Percentiles rank a stretch among this genome's conserved stretches.
Evolutionary conservation across 2,888 invertebrate genomes (phyloP).

Genomic region (Apotomis turbidana): DNA sequence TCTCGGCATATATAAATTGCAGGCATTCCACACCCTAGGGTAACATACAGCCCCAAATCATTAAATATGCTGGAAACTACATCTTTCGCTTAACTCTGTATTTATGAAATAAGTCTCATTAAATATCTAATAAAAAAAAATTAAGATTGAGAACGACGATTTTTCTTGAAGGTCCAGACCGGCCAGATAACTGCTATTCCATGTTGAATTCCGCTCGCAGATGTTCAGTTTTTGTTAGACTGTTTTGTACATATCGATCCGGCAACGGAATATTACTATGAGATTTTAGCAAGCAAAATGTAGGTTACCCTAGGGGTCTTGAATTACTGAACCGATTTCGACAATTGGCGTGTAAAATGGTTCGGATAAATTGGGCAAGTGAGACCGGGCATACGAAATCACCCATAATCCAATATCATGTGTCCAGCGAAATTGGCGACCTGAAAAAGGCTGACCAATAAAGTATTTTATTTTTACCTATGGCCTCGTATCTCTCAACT

Average conservation of each 20-base stretch:
- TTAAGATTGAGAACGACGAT: no score
- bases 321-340: not conserved
- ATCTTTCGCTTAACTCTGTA: no score
- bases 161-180: no score
- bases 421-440: not conserved
- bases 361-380: not conserved
- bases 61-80: no score
- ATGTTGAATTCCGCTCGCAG: no score
- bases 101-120: no score
- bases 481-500: no score
- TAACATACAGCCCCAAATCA: no score
- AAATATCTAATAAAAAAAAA: no score
- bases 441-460: not conserved
- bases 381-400: not conserved
- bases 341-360: not conserved
- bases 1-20: no score
- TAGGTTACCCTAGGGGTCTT: not conserved
- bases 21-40: no score
- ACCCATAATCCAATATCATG: not conserved
- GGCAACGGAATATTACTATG: not conserved
- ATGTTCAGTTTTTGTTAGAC: not conserved
- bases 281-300: not conserved
- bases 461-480: not conserved
- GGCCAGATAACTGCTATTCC: no score
- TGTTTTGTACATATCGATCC: not conserved